Percentiles rank a stretch among this genome's conserved stretches.
Conservation (phyloP, 2,113 vertebrate genomes). For the Edolisoma coerulescens region DNA sequence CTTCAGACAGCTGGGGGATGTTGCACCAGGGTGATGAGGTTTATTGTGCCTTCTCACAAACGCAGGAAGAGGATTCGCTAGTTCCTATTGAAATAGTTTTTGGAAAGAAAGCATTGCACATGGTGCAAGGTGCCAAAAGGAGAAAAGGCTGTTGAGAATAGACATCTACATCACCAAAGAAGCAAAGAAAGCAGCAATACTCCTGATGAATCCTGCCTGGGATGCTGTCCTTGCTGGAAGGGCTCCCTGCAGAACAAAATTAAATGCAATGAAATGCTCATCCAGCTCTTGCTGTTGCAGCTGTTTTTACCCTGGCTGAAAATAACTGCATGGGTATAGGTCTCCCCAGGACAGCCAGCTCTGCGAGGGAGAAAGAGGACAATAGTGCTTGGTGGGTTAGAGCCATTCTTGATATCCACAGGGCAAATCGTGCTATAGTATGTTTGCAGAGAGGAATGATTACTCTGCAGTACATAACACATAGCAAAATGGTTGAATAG, state of each 20-base stretch:
- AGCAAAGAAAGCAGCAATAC: background rate
- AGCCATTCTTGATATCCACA: background rate
- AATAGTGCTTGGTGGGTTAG: background rate
- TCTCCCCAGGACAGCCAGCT: background rate
- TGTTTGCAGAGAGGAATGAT: background rate
- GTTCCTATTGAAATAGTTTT: background rate
- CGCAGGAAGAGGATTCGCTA: background rate
- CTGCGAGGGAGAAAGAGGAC: background rate
- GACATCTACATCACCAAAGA: background rate
- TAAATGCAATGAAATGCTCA: background rate
- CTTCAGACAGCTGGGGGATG: background rate
- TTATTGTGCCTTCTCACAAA: background rate
- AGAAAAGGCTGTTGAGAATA: background rate
- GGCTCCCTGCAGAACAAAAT: background rate
- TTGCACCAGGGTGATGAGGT: background rate
- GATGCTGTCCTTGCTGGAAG: background rate
- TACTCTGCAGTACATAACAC: background rate
- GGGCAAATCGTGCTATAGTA: background rate
- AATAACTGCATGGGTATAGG: background rate
- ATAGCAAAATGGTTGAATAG: background rate
- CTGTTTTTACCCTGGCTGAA: slow-evolving; percentile 13
- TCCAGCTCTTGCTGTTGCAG: background rate
- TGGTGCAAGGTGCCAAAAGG: background rate
- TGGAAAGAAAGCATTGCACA: background rate
- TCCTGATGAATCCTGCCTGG: background rate